Base-by-base conservation (phyloP, 2,797 vertebrate genomes). In the Hafferia zeledoni region DNA sequence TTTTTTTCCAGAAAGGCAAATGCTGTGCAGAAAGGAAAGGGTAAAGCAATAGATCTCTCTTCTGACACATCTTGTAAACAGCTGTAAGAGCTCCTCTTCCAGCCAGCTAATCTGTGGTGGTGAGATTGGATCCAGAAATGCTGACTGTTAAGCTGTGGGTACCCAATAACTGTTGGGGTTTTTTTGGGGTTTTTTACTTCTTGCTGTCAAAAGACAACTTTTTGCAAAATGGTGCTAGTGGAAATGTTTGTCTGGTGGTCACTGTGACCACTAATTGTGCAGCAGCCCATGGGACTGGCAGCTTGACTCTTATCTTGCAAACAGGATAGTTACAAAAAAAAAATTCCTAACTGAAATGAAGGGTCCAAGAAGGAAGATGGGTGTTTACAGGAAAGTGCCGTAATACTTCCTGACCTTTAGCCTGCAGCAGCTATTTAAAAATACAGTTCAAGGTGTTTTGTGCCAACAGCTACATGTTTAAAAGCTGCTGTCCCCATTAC, bases 51-150 rank as follows among this genome's bases (percentile, higher is more conserved):
- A 82, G 52, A 72, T 91, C 55, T 78, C 1, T 4, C 53, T 84
- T 91, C 57, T 90, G 72, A 78, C 86, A 93, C 94, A 95, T 96
- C 89, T 96, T 97, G 96, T 94, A 90, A 93, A 93, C 94, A 97
- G 93, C 95, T 97, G 95, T 79, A 90, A 96, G 93, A 80, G 83
- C 64, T 93, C 23, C 47, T 88, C 70, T 95, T 95, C 77, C 83
- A 93, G 95, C 64, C 94, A 88, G 76, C 76, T 90, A 47, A 91
- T 95, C 79, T 79, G 74, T 4, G 27, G 86, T 93, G 72, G 56
- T 74, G 86, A 97, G 90, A 83, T 4, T 81, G 83, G 87, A 94
- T 92, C 64, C 92, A 92, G 90, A 76, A 96, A 92, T 0, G 1
- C 74, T 69, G 50, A 20, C 37, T 93, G 18, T 65, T 88, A 78